Percentiles rank a stretch among this genome's conserved stretches.
phyloP scores from a whole-genome alignment of 2,113 vertebrate genomes.

The Halichoerus grypus region DNA sequence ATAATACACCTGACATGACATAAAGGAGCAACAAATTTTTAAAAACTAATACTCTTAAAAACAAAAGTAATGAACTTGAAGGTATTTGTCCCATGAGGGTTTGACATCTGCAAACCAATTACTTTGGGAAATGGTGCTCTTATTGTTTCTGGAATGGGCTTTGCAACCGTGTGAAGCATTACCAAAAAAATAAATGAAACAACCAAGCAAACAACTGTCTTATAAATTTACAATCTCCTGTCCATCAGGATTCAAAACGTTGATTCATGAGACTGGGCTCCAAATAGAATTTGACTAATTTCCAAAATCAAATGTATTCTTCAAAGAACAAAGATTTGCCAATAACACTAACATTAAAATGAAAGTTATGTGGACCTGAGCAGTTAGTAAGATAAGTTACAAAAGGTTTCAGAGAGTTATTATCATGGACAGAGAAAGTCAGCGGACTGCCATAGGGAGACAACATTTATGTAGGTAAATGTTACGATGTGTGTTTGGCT shows the following conservation, averaged over 20 bases:
- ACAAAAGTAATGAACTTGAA: slow-evolving; percentile 6
- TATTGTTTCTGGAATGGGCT: slow-evolving; percentile 10
- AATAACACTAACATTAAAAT: neutral
- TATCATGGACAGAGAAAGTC: neutral
- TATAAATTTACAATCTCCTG: neutral
- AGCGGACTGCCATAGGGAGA: neutral
- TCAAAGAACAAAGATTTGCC: slow-evolving; percentile 25
- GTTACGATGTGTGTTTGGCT: neutral
- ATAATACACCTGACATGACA: neutral
- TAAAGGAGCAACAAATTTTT: neutral
- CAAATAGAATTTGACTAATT: neutral
- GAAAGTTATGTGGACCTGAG: neutral
- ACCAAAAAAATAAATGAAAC: neutral
- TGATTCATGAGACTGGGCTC: neutral
- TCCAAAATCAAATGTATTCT: neutral
- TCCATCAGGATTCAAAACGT: slow-evolving; percentile 19
- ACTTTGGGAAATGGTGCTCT: neutral
- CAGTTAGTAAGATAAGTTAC: neutral
- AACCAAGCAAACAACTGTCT: neutral
- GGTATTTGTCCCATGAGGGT: neutral
- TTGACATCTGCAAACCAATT: neutral
- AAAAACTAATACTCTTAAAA: neutral
- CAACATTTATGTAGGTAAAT: neutral
- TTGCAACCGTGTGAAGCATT: neutral
- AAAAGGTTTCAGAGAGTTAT: neutral